These are phyloP conservation scores for Brachystomella parvula DNA, from an alignment of 1,140 invertebrate species.

Conservation along the genomic window DNA sequence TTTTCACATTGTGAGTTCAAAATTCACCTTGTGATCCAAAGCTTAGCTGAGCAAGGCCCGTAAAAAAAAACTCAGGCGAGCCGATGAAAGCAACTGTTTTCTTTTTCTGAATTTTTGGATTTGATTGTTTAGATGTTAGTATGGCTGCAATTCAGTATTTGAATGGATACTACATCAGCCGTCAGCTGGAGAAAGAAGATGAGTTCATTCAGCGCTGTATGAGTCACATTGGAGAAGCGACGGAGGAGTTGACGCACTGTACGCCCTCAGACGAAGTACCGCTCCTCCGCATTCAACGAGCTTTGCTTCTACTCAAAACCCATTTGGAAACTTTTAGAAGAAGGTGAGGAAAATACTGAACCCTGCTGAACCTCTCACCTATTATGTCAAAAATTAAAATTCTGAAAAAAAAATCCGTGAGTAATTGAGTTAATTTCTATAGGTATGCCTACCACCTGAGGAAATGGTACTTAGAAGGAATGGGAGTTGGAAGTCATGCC, in stretches of 20 bases:
- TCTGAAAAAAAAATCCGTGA: too few relatives aligned
- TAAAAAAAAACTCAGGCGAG: constrained; percentile 5
- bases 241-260: constrained; percentile 53
- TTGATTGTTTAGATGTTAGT: constrained; percentile 61
- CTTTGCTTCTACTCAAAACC: constrained; percentile 74
- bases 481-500: constrained; percentile 61
- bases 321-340: constrained; percentile 85
- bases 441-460: constrained; percentile 77
- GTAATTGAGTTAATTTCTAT: constrained; percentile 29
- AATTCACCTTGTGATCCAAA: too few relatives aligned
- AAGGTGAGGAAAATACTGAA: constrained; percentile 49
- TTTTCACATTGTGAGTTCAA: too few relatives aligned
- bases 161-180: constrained; percentile 85
- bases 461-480: constrained; percentile 72
- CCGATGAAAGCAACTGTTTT: background rate
- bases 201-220: constrained; percentile 88
- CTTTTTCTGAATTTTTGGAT: constrained; percentile 1
- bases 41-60: too few relatives aligned
- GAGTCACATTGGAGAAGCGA: constrained; percentile 73
- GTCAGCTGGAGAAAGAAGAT: constrained; percentile 77
- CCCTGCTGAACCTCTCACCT: too few relatives aligned
- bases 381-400: too few relatives aligned
- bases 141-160: constrained; percentile 88
- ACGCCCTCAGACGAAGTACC: constrained; percentile 62
- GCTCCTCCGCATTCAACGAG: constrained; percentile 79